Conservation (phyloP, 2,797 vertebrate species). For the Pipistrellus nathusii region DNA sequence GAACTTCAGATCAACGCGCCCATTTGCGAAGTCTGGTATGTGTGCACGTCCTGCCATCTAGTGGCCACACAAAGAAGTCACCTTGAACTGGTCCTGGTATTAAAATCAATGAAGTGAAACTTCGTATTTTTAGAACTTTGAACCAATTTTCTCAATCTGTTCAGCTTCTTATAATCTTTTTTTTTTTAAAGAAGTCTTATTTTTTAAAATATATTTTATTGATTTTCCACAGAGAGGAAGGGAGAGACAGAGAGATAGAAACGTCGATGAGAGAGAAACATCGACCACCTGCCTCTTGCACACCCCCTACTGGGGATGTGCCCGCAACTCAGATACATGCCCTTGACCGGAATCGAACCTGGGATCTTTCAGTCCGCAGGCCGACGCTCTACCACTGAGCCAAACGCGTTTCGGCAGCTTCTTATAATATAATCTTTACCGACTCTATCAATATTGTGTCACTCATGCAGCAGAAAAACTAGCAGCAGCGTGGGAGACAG, state of each 20-base stretch:
- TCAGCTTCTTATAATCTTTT: constrained; percentile 17
- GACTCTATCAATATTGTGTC: neutral
- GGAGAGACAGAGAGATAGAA: too few species aligned
- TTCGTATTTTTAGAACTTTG: neutral
- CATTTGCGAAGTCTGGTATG: neutral
- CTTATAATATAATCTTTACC: neutral
- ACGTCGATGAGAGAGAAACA: too few species aligned
- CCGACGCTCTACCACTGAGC: too few species aligned
- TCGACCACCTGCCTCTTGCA: too few species aligned
- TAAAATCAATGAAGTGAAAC: neutral
- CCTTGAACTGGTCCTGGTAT: neutral
- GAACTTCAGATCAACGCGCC: rapidly evolving
- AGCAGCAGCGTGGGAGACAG: neutral
- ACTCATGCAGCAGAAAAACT: neutral
- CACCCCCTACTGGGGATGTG: too few species aligned
- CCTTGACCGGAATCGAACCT: too few species aligned
- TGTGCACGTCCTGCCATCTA: constrained; percentile 70
- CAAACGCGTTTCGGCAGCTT: neutral
- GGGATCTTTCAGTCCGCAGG: too few species aligned
- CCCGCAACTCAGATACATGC: too few species aligned
- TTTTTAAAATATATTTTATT: too few species aligned
- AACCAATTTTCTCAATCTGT: neutral
- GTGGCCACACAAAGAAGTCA: neutral
- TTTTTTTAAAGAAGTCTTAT: too few species aligned
- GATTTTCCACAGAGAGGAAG: too few species aligned